phyloP scores from a whole-genome alignment of 92 coral and sea anemone genomes.

The Pocillopora meandrina region DNA sequence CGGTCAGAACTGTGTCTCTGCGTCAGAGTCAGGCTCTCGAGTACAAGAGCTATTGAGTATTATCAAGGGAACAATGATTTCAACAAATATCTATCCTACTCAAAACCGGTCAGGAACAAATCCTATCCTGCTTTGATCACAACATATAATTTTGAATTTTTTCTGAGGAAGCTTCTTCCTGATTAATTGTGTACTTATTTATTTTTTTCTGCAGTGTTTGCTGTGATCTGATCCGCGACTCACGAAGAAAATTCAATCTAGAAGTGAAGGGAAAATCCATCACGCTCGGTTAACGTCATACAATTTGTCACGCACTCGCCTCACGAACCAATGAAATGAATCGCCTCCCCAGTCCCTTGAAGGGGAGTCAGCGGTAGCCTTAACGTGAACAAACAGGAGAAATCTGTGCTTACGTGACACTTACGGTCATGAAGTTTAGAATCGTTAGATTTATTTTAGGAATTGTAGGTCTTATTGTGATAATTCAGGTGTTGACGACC shows the following conservation, averaged over 20 bases:
- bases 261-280: background rate
- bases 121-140: background rate
- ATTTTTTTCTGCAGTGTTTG: background rate
- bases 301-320: slow-evolving; percentile 24
- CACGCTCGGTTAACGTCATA: background rate
- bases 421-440: slow-evolving; percentile 74
- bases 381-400: slow-evolving; percentile 5
- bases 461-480: slow-evolving; percentile 74
- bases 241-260: background rate
- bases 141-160: background rate
- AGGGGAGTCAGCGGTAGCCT: slow-evolving; percentile 21
- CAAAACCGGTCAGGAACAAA: background rate
- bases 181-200: background rate
- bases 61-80: background rate
- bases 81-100: background rate
- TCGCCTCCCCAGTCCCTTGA: slow-evolving; percentile 25
- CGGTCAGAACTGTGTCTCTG: background rate
- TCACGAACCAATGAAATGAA: slow-evolving; percentile 37
- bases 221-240: background rate
- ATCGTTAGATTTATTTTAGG: slow-evolving; percentile 86
- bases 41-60: background rate
- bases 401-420: slow-evolving; percentile 17
- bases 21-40: background rate
- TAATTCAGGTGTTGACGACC: slow-evolving; percentile 86
- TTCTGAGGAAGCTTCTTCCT: background rate